These are phyloP conservation scores for Hoplodrina blanda DNA, from an alignment of 2,888 invertebrate species.

Conservation along the genomic window DNA sequence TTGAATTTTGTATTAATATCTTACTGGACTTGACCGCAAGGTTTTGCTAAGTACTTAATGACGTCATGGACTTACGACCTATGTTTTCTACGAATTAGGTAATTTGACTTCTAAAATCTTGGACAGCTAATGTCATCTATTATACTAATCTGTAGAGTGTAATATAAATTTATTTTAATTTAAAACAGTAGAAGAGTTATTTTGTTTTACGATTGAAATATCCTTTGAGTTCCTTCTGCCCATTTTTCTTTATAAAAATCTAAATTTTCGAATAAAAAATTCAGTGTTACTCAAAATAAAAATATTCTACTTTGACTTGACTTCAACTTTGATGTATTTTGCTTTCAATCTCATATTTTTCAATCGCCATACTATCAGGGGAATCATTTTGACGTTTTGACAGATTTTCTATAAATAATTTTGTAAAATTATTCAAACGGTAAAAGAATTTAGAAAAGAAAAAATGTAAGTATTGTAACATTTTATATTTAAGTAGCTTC, in stretches of 20 bases:
- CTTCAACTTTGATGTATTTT: background rate
- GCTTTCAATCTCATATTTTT: background rate
- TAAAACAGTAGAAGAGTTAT: too few species aligned
- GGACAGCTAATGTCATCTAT: too few species aligned
- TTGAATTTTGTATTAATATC: conserved; percentile 37
- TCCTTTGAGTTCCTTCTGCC: too few species aligned
- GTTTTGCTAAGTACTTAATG: conserved; percentile 15
- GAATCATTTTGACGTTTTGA: conserved; percentile 38
- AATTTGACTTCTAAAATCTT: too few species aligned
- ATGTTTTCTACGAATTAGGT: conserved; percentile 5
- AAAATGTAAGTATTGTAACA: too few species aligned
- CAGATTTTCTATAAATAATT: conserved; percentile 16
- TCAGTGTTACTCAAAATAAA: background rate
- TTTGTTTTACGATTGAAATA: too few species aligned
- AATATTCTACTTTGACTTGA: background rate
- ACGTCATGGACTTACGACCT: conserved; percentile 13
- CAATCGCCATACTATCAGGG: conserved; percentile 23
- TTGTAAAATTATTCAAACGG: conserved; percentile 8
- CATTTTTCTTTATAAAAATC: too few species aligned
- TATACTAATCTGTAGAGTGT: too few species aligned
- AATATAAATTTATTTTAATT: too few species aligned
- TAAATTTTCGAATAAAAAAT: background rate
- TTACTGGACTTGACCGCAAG: conserved; percentile 33
- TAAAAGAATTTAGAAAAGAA: background rate
- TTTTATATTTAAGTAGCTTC: too few species aligned